A percentile compares a stretch with the other conserved stretches of the same genome.
These are phyloP conservation scores for Neoniphon sammara DNA, from an alignment of 2,797 vertebrate genomes.

Conservation along the genomic window DNA sequence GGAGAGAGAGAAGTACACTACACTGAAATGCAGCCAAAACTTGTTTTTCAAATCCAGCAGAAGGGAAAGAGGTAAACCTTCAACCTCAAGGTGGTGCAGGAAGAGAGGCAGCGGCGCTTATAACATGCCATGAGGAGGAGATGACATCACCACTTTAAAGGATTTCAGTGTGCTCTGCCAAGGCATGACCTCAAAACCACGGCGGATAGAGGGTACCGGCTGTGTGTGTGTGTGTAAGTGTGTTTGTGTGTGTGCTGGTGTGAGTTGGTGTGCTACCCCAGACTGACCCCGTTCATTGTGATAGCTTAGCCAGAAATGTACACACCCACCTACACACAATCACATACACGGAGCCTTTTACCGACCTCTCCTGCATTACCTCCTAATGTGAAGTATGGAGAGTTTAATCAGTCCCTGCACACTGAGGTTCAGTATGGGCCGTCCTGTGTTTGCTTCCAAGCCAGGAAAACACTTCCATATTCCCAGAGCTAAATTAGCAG, in stretches of 20 bases:
- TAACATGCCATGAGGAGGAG: constrained; percentile 27
- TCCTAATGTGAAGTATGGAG: constrained; percentile 10
- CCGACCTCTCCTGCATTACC: constrained; percentile 5
- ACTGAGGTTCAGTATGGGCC: constrained; percentile 13
- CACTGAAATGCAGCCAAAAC: constrained; percentile 3
- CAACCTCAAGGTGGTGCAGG: constrained; percentile 38
- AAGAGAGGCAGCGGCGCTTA: constrained; percentile 24
- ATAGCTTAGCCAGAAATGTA: constrained; percentile 19
- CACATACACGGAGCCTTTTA: constrained; percentile 14
- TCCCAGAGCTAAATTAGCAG: constrained; percentile 63
- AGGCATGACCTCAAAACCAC: constrained; percentile 60
- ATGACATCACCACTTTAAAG: constrained; percentile 56
- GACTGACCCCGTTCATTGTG: constrained; percentile 36
- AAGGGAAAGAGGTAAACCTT: constrained; percentile 11
- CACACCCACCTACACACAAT: background rate
- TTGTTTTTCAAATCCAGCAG: background rate
- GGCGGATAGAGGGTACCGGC: background rate
- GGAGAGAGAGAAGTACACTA: no score
- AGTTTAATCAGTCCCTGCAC: constrained; percentile 40
- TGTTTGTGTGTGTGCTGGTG: constrained; percentile 14
- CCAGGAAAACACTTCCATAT: constrained; percentile 62
- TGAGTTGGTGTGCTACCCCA: constrained; percentile 30
- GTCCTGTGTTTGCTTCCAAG: constrained; percentile 35
- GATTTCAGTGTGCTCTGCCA: constrained; percentile 44
- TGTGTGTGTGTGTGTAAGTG: constrained; percentile 7